Base-by-base conservation (phyloP, 2,888 invertebrate genomes). In the Parascotia fuliginaria region DNA sequence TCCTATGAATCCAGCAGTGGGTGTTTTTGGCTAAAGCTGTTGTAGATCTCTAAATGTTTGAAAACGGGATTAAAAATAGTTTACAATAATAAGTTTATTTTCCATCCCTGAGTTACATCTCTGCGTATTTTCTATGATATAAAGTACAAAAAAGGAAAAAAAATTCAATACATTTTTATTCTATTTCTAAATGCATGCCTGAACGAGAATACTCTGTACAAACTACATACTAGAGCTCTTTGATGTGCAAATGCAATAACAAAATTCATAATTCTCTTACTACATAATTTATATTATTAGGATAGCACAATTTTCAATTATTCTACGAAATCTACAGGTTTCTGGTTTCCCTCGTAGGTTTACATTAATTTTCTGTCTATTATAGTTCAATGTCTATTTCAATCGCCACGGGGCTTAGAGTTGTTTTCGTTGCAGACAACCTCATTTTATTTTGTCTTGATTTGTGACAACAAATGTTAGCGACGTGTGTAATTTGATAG, bases 381-480 rank as follows among this genome's bases (percentile, higher is more conserved):
- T 72, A 67, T 62, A 68, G 73, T 70, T 70, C 57, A 70, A 69
- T 61, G 68, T 70, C 70, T 73, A 56, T 73, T 70, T 80, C 69
- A 75, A 83, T 80, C 74, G 75, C 80, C 50, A 51, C 38, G 73
- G 82, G 73, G 12, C 50, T 65, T 49, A 50, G 60, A 61, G 70
- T 67, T 79, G 73, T 79, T 77, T 78, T 79, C 75, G 70, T 73
- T 60, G 71, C 60, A 63, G 59, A 58, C 54, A 60, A 65, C 70
- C 75, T 70, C 65, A 60, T 65, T 72, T 77, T 70, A 73, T 78
- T 79, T 77, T 73, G 73, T 77, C 82, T 73, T 79, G 79, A 83
- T 83, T 75, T 76, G 68, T 74, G 63, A 79, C 75, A 77, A 78
- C 75, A 77, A 77, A 73, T 83, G 85, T 73, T 77, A 50, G 50